Evolutionary conservation across 2,888 invertebrate species (phyloP), one percentile per base, ranked within the genome.

Genomic region (Dasysyrphus tricinctus): DNA sequence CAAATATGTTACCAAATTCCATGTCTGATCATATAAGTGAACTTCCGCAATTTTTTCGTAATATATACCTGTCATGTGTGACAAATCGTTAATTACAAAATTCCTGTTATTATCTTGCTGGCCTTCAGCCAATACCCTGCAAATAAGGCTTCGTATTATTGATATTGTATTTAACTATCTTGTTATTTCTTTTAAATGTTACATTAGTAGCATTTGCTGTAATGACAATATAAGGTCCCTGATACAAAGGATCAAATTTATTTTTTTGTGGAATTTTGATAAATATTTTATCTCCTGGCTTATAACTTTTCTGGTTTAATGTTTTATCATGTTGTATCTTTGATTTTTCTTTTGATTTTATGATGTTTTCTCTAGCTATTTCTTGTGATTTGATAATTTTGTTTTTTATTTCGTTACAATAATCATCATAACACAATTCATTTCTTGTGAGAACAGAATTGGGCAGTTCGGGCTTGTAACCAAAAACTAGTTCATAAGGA

Each of bases 401-500:
- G 32, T 32, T 32, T 5, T 32, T 59, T 39, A 39, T 59, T 37
- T 37, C 39, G 12, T 59, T n/a, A 19, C 12, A 39, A 39, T 39
- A 59, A 5, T 37, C 16, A 16, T 19, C 59, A 37, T 59, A 59
- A 39, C 16, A 34, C 12, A 39, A 19, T 19, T 59, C 19, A 37
- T 59, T 59, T 59, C 37, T 59, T 12, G 59, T 37, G 11, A 59
- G 34, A 34, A 81, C n/a, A 16, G 57, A 65, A 29, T 61, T 47
- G 29, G 70, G 79, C 32, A 81, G 32, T 57, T 42, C 37, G 4
- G 76, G 76, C 32, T 81, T 76, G 57, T 65, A 59, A 16, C 76
- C 81, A 56, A 76, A 81, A 14, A 76, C 34, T 54, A 76, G 19
- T 49, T 81, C 72, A 42, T 69, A 75, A 11, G 63, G 70, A 9